Evolutionary conservation across 2,888 invertebrate species (phyloP).

Genomic region (Tiliacea aurago): DNA sequence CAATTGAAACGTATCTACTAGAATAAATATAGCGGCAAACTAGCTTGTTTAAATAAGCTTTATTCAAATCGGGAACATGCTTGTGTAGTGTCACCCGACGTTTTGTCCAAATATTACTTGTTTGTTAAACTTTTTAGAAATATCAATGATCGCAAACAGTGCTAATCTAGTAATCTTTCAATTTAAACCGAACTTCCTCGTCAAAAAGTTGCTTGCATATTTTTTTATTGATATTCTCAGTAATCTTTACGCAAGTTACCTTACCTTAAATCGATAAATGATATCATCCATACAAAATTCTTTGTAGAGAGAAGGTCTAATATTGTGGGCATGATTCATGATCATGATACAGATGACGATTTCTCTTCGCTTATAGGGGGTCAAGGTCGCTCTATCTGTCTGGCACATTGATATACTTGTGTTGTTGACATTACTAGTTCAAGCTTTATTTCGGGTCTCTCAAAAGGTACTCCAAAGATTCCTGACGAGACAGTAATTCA

Average conservation of each 20-base stretch:
- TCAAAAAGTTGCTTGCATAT: conserved; percentile 4
- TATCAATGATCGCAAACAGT: conserved; percentile 34
- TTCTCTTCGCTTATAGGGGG: conserved; percentile 82
- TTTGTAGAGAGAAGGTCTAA: conserved; percentile 58
- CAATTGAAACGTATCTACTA: conserved; percentile 81
- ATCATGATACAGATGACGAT: conserved; percentile 83
- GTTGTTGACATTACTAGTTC: conserved; percentile 69
- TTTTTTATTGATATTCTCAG: conserved; percentile 21
- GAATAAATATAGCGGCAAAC: conserved; percentile 80
- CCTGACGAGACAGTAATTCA: neutral
- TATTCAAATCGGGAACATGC: conserved; percentile 66
- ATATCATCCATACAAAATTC: conserved; percentile 57
- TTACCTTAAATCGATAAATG: conserved; percentile 48
- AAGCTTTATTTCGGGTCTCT: conserved; percentile 49
- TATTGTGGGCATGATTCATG: conserved; percentile 68
- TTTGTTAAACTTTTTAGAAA: conserved; percentile 57
- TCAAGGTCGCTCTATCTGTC: conserved; percentile 84
- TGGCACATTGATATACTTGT: conserved; percentile 56
- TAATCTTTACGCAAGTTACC: conserved; percentile 48
- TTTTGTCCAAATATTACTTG: conserved; percentile 60
- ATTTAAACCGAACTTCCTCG: conserved; percentile 38
- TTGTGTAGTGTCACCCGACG: conserved; percentile 55
- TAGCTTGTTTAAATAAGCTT: conserved; percentile 74
- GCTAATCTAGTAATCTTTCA: conserved; percentile 39
- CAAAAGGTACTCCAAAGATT: neutral